phyloP scores from a whole-genome alignment of 2,113 vertebrate species.

The Phodopus roborovskii region DNA sequence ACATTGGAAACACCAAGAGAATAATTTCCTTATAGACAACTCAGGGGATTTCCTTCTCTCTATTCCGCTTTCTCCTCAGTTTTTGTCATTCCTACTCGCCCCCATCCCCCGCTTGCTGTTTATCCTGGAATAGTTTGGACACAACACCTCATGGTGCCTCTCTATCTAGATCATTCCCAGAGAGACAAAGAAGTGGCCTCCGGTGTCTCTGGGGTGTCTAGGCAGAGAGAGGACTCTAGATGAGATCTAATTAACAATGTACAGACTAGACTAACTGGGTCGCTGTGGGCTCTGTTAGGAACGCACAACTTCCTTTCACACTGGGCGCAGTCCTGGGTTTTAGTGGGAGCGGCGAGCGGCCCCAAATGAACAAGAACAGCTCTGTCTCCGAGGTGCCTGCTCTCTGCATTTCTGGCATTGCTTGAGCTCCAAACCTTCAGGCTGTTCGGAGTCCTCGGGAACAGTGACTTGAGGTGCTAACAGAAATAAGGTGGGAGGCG shows the following conservation, averaged over 20 bases:
- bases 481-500: neutral
- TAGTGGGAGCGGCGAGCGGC: rapidly evolving
- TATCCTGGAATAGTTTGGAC: neutral
- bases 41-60: conserved; percentile 15
- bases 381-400: neutral
- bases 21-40: neutral
- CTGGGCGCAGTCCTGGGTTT: neutral
- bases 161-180: conserved; percentile 40
- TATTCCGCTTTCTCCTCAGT: neutral
- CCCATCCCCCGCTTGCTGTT: neutral
- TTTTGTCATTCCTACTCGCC: neutral
- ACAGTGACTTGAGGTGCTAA: neutral
- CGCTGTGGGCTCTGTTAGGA: neutral
- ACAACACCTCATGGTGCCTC: neutral
- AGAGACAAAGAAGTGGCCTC: neutral
- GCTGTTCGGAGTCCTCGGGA: conserved; percentile 4
- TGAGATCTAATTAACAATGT: conserved; percentile 43
- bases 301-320: neutral
- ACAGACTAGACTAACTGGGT: neutral
- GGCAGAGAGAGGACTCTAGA: conserved; percentile 49
- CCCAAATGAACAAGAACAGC: neutral
- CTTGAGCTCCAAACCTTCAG: neutral
- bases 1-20: neutral
- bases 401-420: neutral
- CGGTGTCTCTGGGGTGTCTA: conserved; percentile 18